Evolutionary conservation across 2,888 invertebrate genomes (phyloP).

Genomic region (Lypha dubia): DNA sequence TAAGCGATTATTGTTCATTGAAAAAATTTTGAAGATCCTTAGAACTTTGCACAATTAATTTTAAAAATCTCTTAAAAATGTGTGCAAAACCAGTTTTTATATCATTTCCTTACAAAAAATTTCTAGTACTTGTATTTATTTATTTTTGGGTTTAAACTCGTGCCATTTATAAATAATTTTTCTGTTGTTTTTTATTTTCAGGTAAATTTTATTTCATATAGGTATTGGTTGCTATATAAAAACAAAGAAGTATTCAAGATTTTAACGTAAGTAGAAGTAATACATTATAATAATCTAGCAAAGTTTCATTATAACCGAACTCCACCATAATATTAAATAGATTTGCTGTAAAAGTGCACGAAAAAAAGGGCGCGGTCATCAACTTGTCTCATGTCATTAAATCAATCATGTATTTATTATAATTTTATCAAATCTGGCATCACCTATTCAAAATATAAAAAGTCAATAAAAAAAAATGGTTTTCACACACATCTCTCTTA

Average conservation of each 20-base stretch:
- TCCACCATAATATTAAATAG: background rate
- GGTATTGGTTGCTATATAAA: background rate
- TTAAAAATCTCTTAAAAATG: too few relatives aligned
- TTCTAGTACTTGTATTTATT: too few relatives aligned
- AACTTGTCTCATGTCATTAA: background rate
- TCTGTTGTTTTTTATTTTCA: slow-evolving; percentile 7
- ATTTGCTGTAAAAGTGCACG: background rate
- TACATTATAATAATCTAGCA: background rate
- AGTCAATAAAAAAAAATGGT: slow-evolving; percentile 4
- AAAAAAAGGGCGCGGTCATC: slow-evolving; percentile 30
- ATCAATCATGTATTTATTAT: slow-evolving; percentile 22
- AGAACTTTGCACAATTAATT: too few relatives aligned
- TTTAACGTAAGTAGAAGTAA: background rate
- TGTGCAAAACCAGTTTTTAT: too few relatives aligned
- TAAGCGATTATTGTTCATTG: too few relatives aligned
- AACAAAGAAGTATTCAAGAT: background rate
- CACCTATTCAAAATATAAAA: slow-evolving; percentile 12
- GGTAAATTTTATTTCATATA: background rate
- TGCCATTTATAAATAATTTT: background rate
- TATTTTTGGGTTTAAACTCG: background rate
- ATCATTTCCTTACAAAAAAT: too few relatives aligned
- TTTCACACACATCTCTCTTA: slow-evolving; percentile 3
- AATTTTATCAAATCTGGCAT: slow-evolving; percentile 49
- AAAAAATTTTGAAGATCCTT: too few relatives aligned
- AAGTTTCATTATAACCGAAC: too few relatives aligned